Evolutionary conservation across 2,888 invertebrate species (phyloP).

Genomic region (Drosophila prolongata): DNA sequence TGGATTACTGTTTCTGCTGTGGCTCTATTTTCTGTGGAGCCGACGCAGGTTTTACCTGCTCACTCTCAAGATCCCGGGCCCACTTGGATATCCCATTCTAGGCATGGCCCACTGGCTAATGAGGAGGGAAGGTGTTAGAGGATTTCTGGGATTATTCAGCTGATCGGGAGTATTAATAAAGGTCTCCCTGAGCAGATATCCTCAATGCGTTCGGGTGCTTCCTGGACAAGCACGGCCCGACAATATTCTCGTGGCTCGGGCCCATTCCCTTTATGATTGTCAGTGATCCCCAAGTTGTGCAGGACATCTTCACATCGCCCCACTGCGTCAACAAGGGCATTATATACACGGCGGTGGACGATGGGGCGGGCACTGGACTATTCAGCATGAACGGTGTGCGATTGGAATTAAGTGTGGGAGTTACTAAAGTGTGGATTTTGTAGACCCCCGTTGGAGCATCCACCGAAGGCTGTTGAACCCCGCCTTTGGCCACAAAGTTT

Average conservation of each 20-base stretch:
- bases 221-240: slow-evolving; percentile 65
- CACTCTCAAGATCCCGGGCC: slow-evolving; percentile 76
- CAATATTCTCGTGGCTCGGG: slow-evolving; percentile 81
- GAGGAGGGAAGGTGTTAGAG: slow-evolving; percentile 73
- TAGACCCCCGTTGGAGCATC: slow-evolving; percentile 79
- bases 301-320: slow-evolving; percentile 80
- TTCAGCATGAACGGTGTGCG: slow-evolving; percentile 75
- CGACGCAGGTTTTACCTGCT: slow-evolving; percentile 78
- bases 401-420: neutral
- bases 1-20: slow-evolving; percentile 59
- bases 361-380: slow-evolving; percentile 77
- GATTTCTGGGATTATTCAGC: neutral
- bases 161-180: neutral
- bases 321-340: slow-evolving; percentile 80
- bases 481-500: slow-evolving; percentile 79
- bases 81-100: slow-evolving; percentile 78
- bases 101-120: slow-evolving; percentile 75
- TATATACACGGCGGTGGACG: slow-evolving; percentile 77
- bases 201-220: slow-evolving; percentile 57
- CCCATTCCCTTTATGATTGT: slow-evolving; percentile 81
- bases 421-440: neutral
- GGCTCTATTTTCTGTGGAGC: slow-evolving; percentile 80
- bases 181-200: slow-evolving; percentile 57
- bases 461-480: slow-evolving; percentile 82
- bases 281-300: slow-evolving; percentile 74